phyloP scores from a whole-genome alignment of 2,888 invertebrate species.

The Polyommatus iphigenia region DNA sequence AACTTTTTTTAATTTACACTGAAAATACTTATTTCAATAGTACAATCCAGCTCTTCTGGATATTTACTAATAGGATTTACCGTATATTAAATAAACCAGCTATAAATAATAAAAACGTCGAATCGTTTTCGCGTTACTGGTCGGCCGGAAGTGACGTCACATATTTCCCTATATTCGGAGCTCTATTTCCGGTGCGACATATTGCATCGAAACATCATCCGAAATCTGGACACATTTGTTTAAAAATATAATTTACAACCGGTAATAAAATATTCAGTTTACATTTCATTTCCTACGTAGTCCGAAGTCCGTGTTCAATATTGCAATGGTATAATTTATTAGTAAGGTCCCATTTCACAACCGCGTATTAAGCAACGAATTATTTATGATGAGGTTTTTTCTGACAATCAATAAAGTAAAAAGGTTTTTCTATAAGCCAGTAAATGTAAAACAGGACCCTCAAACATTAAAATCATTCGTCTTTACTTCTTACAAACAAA shows the following conservation, averaged over 20 bases:
- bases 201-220: conserved; percentile 40
- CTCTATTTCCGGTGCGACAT: conserved; percentile 44
- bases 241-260: conserved; percentile 35
- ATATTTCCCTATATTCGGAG: conserved; percentile 40
- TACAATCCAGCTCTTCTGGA: neutral
- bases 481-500: no score
- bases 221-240: conserved; percentile 41
- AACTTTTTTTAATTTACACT: no score
- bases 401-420: no score
- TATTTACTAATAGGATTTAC: neutral
- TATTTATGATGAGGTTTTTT: no score
- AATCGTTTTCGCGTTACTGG: conserved; percentile 17
- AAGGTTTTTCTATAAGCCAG: no score
- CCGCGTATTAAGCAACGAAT: no score
- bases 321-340: neutral
- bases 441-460: no score
- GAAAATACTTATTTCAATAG: neutral
- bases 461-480: no score
- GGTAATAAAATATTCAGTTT: conserved; percentile 24
- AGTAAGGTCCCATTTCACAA: no score
- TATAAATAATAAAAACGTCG: conserved; percentile 15
- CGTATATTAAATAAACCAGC: neutral
- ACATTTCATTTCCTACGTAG: conserved; percentile 10
- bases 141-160: conserved; percentile 36
- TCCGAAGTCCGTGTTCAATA: neutral